Evolutionary conservation across 2,888 invertebrate genomes (phyloP), one percentile per base, ranked within the genome.

Genomic region (Anthrax anthrax): DNA sequence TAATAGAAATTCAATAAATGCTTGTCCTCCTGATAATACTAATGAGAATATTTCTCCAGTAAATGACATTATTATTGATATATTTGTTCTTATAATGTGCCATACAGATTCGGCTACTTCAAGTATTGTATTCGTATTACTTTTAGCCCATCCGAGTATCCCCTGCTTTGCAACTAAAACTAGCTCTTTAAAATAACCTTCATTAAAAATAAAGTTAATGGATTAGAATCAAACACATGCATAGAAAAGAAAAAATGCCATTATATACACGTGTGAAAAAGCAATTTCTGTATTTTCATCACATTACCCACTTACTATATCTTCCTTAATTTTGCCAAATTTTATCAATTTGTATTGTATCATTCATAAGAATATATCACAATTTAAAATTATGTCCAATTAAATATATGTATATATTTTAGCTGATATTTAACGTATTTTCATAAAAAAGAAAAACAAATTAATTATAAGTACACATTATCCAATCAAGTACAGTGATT

Each of bases 1-100:
- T 44, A 92, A 73, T 50, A 84, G 75, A 67, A 90, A 86, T 63
- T 89, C 90, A 54, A 92, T 76, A 51, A 92, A 81, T 4, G 88
- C 88, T n/a, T 88, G 82, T 32, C 91, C 88, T 17, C 91, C 89
- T 50, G 90, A 88, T 48, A 95, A 74, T 48, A 96, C 70, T 32
- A 94, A 71, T 3, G 91, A 92, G 3, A 94, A 70, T 51, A 89
- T 77, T n/a, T 92, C 85, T 3, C 91, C 88, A 13, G 91, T 70
- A 1, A 90, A 80, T 42, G 85, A 84, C 46, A 94, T 71, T 34
- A 90, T 77, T 39, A 96, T 73, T 12, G 84, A 88, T 57, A 94
- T 77, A 69, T 96, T 96, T 56, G 91, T 89, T 53, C 89, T 88
- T n/a, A 94, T 73, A 40, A 95, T 84, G 19, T 82, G 75, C 92